These are phyloP conservation scores for Didymodactylos carnosus DNA, from an alignment of 2,888 invertebrate genomes.

Conservation along the genomic window DNA sequence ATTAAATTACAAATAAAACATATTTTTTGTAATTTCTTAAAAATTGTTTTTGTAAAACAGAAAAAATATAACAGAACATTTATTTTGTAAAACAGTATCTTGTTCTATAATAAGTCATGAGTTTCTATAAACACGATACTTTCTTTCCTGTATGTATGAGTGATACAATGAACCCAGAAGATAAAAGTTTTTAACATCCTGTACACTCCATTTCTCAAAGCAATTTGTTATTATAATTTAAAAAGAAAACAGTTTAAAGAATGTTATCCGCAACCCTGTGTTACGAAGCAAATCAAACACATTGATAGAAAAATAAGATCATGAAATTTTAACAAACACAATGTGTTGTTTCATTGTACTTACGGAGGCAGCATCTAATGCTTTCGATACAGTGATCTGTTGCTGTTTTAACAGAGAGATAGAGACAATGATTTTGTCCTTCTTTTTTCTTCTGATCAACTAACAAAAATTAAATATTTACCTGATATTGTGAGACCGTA, in stretches of 20 bases:
- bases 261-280: conserved; percentile 97
- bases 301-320: conserved; percentile 21
- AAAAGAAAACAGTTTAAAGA: too few relatives aligned
- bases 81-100: too few relatives aligned
- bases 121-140: too few relatives aligned
- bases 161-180: neutral
- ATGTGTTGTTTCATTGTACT: neutral
- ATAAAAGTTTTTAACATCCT: neutral
- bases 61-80: too few relatives aligned
- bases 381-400: neutral
- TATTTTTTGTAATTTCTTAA: too few relatives aligned
- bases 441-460: neutral
- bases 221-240: too few relatives aligned
- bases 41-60: too few relatives aligned
- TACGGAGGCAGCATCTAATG: neutral
- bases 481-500: conserved; percentile 10
- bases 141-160: too few relatives aligned
- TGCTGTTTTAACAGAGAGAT: neutral
- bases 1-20: too few relatives aligned
- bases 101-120: too few relatives aligned
- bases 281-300: conserved; percentile 98
- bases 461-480: neutral
- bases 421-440: neutral
- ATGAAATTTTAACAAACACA: neutral
- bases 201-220: too few relatives aligned